Evolutionary conservation across 2,888 invertebrate species (phyloP).

Genomic region (Andrena trimmerana): DNA sequence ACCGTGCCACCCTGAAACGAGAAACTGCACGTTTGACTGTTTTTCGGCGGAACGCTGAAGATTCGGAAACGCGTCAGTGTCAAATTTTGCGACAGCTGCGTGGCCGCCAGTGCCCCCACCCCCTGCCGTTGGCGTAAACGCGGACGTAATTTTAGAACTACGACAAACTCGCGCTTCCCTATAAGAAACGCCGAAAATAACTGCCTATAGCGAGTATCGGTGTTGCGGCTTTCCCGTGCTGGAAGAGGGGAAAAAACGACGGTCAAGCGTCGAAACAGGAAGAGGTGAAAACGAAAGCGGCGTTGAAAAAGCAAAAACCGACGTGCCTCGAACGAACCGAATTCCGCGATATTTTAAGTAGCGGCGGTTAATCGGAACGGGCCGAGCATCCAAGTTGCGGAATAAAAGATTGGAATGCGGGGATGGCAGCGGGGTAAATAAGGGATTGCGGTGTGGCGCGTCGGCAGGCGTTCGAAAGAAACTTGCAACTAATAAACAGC

Average conservation of each 20-base stretch:
- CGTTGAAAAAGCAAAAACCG: neutral
- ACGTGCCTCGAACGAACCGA: neutral
- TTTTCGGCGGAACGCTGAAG: constrained; percentile 22
- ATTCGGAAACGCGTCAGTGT: constrained; percentile 61
- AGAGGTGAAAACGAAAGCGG: neutral
- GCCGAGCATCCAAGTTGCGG: neutral
- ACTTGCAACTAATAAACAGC: too few species aligned
- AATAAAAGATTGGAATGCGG: neutral
- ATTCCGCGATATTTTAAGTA: neutral
- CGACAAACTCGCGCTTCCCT: constrained; percentile 67
- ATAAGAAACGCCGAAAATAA: constrained; percentile 68
- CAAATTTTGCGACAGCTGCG: constrained; percentile 59
- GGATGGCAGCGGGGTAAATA: neutral
- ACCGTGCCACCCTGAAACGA: constrained; percentile 90
- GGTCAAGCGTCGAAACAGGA: constrained; percentile 4
- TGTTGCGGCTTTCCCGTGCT: constrained; percentile 30
- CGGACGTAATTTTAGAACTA: constrained; percentile 69
- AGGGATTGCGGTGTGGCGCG: too few species aligned
- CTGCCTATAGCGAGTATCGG: constrained; percentile 36
- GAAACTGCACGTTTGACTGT: constrained; percentile 27
- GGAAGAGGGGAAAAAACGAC: constrained; percentile 24
- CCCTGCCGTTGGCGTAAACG: constrained; percentile 35
- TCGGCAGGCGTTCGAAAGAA: too few species aligned
- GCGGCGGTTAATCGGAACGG: neutral
- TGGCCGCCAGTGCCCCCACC: constrained; percentile 34